Base-by-base conservation (phyloP, 2,797 vertebrate species). In the Darevskia nairensis region DNA sequence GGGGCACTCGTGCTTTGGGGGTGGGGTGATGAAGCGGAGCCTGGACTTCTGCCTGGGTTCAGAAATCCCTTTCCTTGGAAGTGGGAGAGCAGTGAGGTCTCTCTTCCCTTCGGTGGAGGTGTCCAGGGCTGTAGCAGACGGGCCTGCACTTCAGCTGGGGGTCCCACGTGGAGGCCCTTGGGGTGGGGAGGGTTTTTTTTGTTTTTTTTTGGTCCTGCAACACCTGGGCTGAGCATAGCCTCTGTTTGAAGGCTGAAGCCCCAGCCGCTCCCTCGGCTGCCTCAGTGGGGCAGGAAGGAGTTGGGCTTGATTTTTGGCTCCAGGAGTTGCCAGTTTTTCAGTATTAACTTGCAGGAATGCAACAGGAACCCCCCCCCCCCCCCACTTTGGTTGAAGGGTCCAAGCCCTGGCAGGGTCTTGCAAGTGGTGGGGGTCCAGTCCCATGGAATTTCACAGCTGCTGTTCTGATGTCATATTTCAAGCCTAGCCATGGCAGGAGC, bases 271-370 rank as follows among this genome's bases (percentile, higher is more conserved):
- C 87, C 25, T 75, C 15, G 8, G 74, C 81, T 44, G 80, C 61
- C n/a, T 69, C 41, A 29, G 71, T 3, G 5, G 27, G 75, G 19
- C 13, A 29, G 61, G 71, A 81, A 59, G 59, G 86, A 84, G 32
- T 41, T 44, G 6, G 59, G 59, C 39, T 41, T 66, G 25, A 23
- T 13, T n/a, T 79, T 64, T 32, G 59, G 41, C 46, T 55, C 75
- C 55, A 80, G 86, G 89, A 90, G 77, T 85, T 76, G 41, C 86
- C 86, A 8, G 21, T 23, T 81, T 90, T 87, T 87, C 89, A 90
- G 89, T 90, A 85, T 90, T 90, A 90, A 76, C 78, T 13, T 11
- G 32, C 44, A n/a, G 55, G 69, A 44, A 35, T 27, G 69, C 59
- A n/a, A 35, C 3, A 66, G 41, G 32, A n/a, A 35, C n/a, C n/a